A percentile compares a stretch with the other conserved stretches of the same genome.
These are phyloP conservation scores for Pan troglodytes DNA, from an alignment of 2,113 vertebrate species.

Conservation along the genomic window NHGRI_mPanTro3-v2.1_pri NC_072418.2:35877501-35878000, in stretches of 20 bases:
- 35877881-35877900: background rate
- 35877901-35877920: background rate
- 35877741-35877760: background rate
- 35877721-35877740: background rate
- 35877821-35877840: background rate
- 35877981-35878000: background rate
- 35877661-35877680: background rate
- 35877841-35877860: background rate
- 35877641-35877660: background rate
- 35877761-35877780: background rate
- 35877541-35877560: background rate
- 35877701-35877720: background rate
- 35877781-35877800: fast-evolving
- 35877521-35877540: background rate
- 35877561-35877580: background rate
- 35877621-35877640: no score
- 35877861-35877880: background rate
- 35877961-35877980: background rate
- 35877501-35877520: background rate
- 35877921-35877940: background rate
- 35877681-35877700: background rate
- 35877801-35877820: background rate
- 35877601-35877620: background rate
- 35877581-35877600: background rate
- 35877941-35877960: background rate